A percentile compares a stretch with the other conserved stretches of the same genome.
phyloP scores from a whole-genome alignment of 2,113 vertebrate species.

The Ochotona princeps region DNA sequence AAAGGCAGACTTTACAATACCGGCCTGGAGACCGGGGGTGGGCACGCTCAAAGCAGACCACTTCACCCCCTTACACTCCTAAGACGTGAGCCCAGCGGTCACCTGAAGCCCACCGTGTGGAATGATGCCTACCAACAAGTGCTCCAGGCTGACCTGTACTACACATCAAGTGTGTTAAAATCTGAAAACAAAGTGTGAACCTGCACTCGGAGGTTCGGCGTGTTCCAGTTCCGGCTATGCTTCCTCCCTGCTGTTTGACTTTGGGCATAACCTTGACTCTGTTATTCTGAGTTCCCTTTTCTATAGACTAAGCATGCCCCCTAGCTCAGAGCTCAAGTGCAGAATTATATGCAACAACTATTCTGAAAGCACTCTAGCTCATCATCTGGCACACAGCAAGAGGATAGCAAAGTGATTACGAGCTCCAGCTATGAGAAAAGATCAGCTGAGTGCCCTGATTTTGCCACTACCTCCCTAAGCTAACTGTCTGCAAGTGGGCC shows the following conservation, averaged over 20 bases:
- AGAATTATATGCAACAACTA: neutral
- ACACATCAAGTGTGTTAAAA: neutral
- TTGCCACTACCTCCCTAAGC: neutral
- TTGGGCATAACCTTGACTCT: neutral
- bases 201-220: neutral
- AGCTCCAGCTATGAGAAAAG: neutral
- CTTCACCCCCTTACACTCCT: neutral
- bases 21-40: neutral
- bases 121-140: neutral
- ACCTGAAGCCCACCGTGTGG: neutral
- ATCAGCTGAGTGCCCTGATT: neutral
- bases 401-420: neutral
- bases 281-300: constrained; percentile 20
- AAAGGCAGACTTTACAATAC: constrained; percentile 27
- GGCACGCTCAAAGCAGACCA: neutral
- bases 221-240: constrained; percentile 20
- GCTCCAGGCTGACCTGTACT: neutral
- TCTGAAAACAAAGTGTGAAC: constrained; percentile 32
- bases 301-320: neutral
- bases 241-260: neutral
- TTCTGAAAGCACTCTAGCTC: neutral
- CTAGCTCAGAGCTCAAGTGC: neutral
- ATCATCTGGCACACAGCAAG: neutral
- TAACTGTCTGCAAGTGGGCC: neutral
- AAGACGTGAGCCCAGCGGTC: neutral